Conservation (phyloP, 2,888 invertebrate genomes). For the Heliconius cydno region DNA sequence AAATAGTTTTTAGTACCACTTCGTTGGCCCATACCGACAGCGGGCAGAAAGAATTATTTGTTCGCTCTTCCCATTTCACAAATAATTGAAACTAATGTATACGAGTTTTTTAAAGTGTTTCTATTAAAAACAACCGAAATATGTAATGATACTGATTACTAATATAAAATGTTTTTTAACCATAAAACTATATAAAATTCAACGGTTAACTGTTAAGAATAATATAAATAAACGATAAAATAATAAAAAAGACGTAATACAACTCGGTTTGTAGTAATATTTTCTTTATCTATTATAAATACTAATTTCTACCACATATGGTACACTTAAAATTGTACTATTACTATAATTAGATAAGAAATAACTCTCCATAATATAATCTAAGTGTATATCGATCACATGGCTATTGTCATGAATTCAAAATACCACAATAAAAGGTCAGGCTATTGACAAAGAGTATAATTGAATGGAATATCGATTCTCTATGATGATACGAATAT, state of each 20-base stretch:
- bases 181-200: too few relatives aligned
- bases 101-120: neutral
- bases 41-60: constrained; percentile 28
- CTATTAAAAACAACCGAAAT: neutral
- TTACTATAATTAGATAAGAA: too few relatives aligned
- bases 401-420: constrained; percentile 7
- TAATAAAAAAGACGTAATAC: too few relatives aligned
- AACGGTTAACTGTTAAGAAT: too few relatives aligned
- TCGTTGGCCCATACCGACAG: constrained; percentile 43
- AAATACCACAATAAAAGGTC: constrained; percentile 14
- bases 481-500: too few relatives aligned
- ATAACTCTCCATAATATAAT: neutral
- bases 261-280: too few relatives aligned
- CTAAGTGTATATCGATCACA: neutral
- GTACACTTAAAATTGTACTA: too few relatives aligned
- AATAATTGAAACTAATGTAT: constrained; percentile 12
- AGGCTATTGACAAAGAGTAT: constrained; percentile 8
- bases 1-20: constrained; percentile 55
- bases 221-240: too few relatives aligned
- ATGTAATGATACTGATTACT: neutral
- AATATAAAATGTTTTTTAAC: neutral
- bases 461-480: constrained; percentile 17
- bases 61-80: constrained; percentile 19
- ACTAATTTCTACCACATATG: too few relatives aligned
- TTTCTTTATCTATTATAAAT: too few relatives aligned